Base-by-base conservation (phyloP, 2,888 invertebrate species). In the Heliconius hortense region DNA sequence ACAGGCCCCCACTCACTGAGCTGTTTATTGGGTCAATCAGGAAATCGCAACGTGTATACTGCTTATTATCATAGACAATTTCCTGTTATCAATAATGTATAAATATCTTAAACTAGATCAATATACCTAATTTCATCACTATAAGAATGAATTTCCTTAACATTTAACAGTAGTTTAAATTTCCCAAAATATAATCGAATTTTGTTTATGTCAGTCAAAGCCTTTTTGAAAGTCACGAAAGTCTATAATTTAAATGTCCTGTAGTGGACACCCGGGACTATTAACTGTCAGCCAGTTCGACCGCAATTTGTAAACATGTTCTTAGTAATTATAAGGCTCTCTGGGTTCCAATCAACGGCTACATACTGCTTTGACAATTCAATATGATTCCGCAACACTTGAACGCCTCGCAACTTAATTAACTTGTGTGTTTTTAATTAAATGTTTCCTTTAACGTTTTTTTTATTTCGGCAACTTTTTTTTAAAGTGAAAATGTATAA, bases 21-120 rank as follows among this genome's bases (percentile, higher is more conserved):
- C 73, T 85, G 85, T 90, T 89, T 91, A 91, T 90, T 88, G 84
- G 88, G 87, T 88, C 89, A 84, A 90, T 88, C 88, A 89, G 90
- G 89, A 91, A 90, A 91, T 88, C 83, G 87, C 88, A 81, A 87
- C 83, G 85, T 83, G 85, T 84, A 81, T 80, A 83, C 85, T 80
- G 88, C 88, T 90, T 90, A 90, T 91, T 91, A 90, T 88, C 81
- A 87, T 87, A 82, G 80, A 72, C 71, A 76, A 67, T 74, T 80
- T 82, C 77, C 78, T 79, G 79, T 80, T 80, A 75, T 82, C 81
- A 81, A 76, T 69, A 72, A 74, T 68, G 18, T 56, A 56, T n/a
- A 73, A 69, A 69, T 35, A 53, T 35, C 31, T 35, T 3, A 56
- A 56, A 56, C 31, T n/a, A 31, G 15, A 31, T 48, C 28, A 53